Evolutionary conservation across 2,797 vertebrate species (phyloP).

Genomic region (Delichon dasypus): DNA sequence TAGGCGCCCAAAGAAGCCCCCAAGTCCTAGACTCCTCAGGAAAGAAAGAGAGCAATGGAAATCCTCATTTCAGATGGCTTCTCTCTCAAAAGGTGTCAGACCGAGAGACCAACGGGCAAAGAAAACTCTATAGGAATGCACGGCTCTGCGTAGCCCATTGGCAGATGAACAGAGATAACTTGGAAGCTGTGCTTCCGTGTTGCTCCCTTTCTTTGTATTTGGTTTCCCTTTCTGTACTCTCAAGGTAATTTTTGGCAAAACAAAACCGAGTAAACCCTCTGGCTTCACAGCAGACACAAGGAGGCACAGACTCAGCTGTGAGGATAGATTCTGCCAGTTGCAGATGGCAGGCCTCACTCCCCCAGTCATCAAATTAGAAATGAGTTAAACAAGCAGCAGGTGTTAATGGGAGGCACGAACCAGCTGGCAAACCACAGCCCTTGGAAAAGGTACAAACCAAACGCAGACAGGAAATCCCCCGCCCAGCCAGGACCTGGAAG

Average conservation of each 20-base stretch:
- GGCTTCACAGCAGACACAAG: neutral
- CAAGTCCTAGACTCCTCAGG: neutral
- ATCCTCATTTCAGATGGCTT: neutral
- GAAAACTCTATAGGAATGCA: neutral
- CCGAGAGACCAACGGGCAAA: neutral
- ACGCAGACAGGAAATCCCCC: constrained; percentile 70
- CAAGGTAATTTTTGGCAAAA: neutral
- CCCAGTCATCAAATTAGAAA: constrained; percentile 34
- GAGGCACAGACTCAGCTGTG: neutral
- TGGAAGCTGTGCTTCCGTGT: neutral
- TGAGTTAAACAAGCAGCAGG: constrained; percentile 9
- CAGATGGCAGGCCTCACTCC: constrained; percentile 36
- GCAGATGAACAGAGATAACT: neutral
- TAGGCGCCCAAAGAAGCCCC: neutral
- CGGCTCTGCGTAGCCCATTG: rapidly evolving
- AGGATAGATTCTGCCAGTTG: neutral
- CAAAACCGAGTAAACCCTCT: neutral
- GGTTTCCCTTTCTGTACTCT: neutral
- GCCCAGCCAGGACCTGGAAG: constrained; percentile 20
- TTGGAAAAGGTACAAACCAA: constrained; percentile 69
- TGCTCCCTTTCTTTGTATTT: neutral
- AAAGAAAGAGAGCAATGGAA: neutral
- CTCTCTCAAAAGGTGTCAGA: neutral
- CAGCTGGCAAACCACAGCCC: constrained; percentile 55
- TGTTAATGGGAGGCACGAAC: constrained; percentile 23